Conservation (phyloP, 2,888 invertebrate genomes). For the Xanthorhoe designata region DNA sequence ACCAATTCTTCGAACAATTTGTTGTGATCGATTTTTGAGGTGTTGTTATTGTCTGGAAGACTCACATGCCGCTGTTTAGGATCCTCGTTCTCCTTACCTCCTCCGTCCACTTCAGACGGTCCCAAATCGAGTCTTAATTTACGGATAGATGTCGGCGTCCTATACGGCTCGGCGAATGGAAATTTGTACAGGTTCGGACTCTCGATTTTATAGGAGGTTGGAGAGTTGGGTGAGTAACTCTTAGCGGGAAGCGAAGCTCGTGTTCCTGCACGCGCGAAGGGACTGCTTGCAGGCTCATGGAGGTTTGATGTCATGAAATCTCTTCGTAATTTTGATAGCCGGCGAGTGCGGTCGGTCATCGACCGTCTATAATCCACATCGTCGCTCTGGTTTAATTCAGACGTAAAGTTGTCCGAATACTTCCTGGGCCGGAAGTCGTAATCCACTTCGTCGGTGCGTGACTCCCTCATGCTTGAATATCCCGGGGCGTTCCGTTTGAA, state of each 20-base stretch:
- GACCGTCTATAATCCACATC: constrained; percentile 77
- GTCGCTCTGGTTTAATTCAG: constrained; percentile 77
- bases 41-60: constrained; percentile 60
- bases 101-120: constrained; percentile 58
- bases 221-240: constrained; percentile 55
- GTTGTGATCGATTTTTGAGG: constrained; percentile 72
- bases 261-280: constrained; percentile 69
- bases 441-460: constrained; percentile 68
- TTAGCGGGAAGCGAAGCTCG: constrained; percentile 75
- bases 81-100: constrained; percentile 68
- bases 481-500: constrained; percentile 77
- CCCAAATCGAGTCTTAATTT: constrained; percentile 69
- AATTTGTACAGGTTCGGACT: constrained; percentile 81
- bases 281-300: constrained; percentile 72
- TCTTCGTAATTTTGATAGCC: constrained; percentile 74
- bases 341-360: constrained; percentile 75
- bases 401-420: constrained; percentile 79
- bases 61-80: constrained; percentile 66
- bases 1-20: constrained; percentile 77
- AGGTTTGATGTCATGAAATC: constrained; percentile 79
- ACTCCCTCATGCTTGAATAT: constrained; percentile 80
- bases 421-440: constrained; percentile 76
- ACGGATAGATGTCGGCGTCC: constrained; percentile 76
- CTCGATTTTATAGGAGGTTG: constrained; percentile 71
- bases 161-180: constrained; percentile 80